A percentile compares a stretch with the other conserved stretches of the same genome.
Evolutionary conservation across 2,797 vertebrate species (phyloP).

Genomic region (Myiotriccus ornatus): DNA sequence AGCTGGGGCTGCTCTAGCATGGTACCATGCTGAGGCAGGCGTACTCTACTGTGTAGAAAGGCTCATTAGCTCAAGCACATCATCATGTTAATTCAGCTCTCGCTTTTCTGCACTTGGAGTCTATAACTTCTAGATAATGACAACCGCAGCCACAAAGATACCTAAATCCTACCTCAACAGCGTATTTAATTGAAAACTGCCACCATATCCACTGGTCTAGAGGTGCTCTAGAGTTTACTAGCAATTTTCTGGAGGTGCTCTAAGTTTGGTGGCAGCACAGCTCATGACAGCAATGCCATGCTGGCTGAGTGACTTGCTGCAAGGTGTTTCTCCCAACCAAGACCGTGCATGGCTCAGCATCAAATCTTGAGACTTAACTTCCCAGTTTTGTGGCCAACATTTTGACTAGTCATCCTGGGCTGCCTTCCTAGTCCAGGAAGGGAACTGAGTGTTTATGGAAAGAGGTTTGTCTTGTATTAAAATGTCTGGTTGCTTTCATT

Average conservation of each 20-base stretch:
- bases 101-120: neutral
- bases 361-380: neutral
- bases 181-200: neutral
- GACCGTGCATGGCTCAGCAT: neutral
- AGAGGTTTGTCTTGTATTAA: neutral
- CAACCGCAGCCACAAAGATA: neutral
- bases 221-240: neutral
- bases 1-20: neutral
- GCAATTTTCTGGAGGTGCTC: neutral
- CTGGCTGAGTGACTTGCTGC: neutral
- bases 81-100: neutral
- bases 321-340: neutral
- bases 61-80: neutral
- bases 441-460: neutral
- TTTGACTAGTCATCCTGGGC: neutral
- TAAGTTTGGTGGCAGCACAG: neutral
- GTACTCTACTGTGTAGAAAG: neutral
- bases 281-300: fast-evolving
- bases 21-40: fast-evolving
- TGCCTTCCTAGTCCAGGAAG: neutral
- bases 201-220: neutral
- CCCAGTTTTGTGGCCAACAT: neutral
- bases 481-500: neutral
- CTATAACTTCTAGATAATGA: neutral
- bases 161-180: neutral